These are phyloP conservation scores for Sesamia inferens DNA, from an alignment of 2,888 invertebrate species.

Conservation along the genomic window DNA sequence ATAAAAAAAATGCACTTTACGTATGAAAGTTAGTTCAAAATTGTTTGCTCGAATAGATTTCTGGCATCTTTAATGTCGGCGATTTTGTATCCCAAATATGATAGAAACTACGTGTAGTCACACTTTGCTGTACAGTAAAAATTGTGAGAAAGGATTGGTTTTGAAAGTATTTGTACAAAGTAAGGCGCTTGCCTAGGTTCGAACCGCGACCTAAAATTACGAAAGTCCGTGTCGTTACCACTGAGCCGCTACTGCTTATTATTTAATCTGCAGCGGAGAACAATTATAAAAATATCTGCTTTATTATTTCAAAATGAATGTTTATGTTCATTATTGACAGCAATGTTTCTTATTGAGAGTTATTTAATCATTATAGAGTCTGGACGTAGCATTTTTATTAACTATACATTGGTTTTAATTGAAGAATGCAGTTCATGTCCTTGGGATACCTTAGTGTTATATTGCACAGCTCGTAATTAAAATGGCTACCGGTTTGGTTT, in stretches of 20 bases:
- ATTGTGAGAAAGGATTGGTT: not conserved
- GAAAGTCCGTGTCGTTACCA: not conserved
- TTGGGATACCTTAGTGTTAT: conserved; percentile 31
- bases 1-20: too few species aligned
- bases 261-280: not conserved
- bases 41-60: too few species aligned
- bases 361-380: conserved; percentile 16
- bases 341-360: conserved; percentile 11
- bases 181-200: not conserved
- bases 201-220: not conserved
- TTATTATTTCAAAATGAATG: conserved; percentile 17
- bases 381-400: conserved; percentile 34
- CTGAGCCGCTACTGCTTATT: not conserved
- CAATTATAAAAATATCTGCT: not conserved
- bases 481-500: not conserved
- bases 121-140: too few species aligned
- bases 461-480: not conserved
- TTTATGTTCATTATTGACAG: conserved; percentile 8
- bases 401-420: conserved; percentile 36
- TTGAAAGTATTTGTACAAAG: not conserved
- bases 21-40: too few species aligned
- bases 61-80: too few species aligned
- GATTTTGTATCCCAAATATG: too few species aligned
- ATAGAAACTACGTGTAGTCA: too few species aligned
- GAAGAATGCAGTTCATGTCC: conserved; percentile 40